Base-by-base conservation (phyloP, 1,140 invertebrate species). In the Zaprionus lachaisei region DNA sequence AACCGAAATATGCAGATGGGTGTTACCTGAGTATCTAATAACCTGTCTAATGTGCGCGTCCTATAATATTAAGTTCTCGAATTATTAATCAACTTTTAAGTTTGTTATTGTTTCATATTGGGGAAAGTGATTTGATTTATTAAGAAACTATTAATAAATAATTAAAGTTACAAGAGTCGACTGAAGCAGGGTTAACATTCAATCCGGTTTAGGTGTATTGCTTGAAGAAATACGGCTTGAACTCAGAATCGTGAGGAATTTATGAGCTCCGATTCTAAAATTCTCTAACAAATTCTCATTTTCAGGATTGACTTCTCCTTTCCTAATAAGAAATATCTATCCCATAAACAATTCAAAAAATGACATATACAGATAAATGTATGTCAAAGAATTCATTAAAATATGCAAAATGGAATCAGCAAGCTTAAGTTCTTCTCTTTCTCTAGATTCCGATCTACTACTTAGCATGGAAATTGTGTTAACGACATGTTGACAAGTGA, bases 401-500 rank as follows among this genome's bases (percentile, higher is more conserved):
- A 24, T 24, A 51, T 14, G 47, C 20, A 0, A 12, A 51, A 22
- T 51, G 9, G 20, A 51, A 24, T 12, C n/a, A 14, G 47, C 9
- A 24, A 22, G 20, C 17, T 24, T 15, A 55, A 34, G 15, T 41
- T 41, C 5, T 26, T 54, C 26, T 22, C 22, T 7, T 34, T 58
- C 58, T 24, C 9, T 12, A 51, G 12, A 70, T 49, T 71, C 65
- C 77, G 58, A 57, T 72, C 51, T 66, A 14, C 64, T 70, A 41
- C 26, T 55, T 72, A 61, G 65, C 71, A 90, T 85, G 81, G 55
- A 90, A 90, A 85, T 90, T 90, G 67, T 77, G 79, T 74, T 75
- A 85, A 75, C 68, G 85, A 90, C 76, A 90, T 90, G 85, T 90
- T 89, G 84, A 89, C 85, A 89, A 82, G 85, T 64, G 70, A 77